phyloP scores from a whole-genome alignment of 37 sponge, comb jelly and placozoan genomes.

The Geodia barretti region DNA sequence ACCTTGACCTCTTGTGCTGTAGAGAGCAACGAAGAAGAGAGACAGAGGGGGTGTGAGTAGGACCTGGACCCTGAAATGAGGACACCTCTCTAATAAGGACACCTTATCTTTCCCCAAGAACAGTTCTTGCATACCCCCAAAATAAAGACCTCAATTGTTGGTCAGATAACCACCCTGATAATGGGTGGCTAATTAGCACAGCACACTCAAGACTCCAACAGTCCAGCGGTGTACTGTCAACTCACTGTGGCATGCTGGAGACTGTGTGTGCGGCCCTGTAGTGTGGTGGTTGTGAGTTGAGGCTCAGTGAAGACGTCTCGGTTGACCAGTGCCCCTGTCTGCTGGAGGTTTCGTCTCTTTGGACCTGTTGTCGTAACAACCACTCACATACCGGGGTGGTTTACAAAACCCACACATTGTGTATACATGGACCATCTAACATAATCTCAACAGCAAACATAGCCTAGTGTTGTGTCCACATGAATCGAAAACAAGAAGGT shows the following conservation, averaged over 20 bases:
- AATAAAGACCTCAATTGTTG: too few relatives aligned
- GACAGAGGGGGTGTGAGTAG: constrained; percentile 5
- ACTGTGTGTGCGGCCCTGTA: constrained; percentile 18
- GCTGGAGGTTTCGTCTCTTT: constrained; percentile 3
- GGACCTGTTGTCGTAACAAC: too few relatives aligned
- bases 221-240: too few relatives aligned
- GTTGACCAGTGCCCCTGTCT: neutral
- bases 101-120: too few relatives aligned
- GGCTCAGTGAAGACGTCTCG: neutral
- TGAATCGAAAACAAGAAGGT: too few relatives aligned
- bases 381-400: neutral
- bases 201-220: too few relatives aligned
- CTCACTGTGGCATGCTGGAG: neutral
- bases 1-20: neutral
- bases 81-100: too few relatives aligned
- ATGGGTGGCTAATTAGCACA: too few relatives aligned
- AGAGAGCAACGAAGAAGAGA: neutral
- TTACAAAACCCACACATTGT: neutral
- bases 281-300: neutral
- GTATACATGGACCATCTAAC: neutral
- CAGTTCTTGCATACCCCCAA: too few relatives aligned
- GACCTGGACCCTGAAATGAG: neutral
- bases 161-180: too few relatives aligned
- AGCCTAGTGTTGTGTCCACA: too few relatives aligned
- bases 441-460: too few relatives aligned